Conservation (phyloP, 37 sponge, comb jelly and placozoan genomes). For the Aplysina aerophoba region DNA sequence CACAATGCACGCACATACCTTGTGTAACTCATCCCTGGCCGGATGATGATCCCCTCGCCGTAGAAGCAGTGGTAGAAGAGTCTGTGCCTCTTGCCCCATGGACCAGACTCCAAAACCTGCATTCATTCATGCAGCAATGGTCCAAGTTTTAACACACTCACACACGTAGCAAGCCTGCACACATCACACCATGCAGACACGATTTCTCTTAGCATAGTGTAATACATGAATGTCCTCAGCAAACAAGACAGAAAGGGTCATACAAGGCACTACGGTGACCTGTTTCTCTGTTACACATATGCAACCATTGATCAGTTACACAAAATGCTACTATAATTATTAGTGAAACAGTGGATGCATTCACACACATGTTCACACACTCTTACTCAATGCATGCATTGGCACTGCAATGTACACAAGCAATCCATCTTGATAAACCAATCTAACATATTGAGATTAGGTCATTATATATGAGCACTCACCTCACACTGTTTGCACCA, state of each 20-base stretch:
- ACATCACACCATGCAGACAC: too few species aligned
- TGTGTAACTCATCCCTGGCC: constrained; percentile 43
- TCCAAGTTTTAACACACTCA: too few species aligned
- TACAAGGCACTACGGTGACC: too few species aligned
- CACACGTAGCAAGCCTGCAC: too few species aligned
- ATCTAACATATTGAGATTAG: neutral
- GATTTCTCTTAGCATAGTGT: too few species aligned
- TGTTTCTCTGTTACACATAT: too few species aligned
- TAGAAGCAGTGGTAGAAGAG: constrained; percentile 89
- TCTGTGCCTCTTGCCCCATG: constrained; percentile 67
- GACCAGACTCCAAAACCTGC: constrained; percentile 54
- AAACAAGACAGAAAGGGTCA: too few species aligned
- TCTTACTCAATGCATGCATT: too few species aligned
- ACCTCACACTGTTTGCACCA: constrained; percentile 77
- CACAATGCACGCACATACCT: neutral
- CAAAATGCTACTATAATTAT: neutral
- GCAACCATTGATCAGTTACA: too few species aligned
- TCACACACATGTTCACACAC: constrained; percentile 26
- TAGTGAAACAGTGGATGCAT: neutral
- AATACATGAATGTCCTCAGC: too few species aligned
- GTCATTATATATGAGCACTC: neutral
- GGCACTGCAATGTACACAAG: neutral
- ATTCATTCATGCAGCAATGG: neutral
- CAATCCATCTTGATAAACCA: neutral
- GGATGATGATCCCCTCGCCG: constrained; percentile 78